Percentiles rank a stretch among this genome's conserved stretches.
Conservation (phyloP, 2,113 vertebrate species). For the Zosterops hypoxanthus region DNA sequence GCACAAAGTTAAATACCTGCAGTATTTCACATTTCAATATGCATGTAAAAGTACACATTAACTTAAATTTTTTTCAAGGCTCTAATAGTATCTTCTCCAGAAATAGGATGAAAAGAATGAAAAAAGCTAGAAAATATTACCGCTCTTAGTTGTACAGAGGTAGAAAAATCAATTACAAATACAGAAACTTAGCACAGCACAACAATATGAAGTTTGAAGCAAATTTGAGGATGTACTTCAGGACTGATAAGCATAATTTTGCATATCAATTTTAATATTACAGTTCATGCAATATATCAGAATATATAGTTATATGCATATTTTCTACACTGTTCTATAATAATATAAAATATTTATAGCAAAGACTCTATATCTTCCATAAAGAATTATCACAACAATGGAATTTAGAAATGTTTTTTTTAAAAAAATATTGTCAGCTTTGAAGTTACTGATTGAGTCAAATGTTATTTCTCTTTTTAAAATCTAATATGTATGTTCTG, state of each 20-base stretch:
- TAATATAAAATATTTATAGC: background rate
- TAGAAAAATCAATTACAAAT: background rate
- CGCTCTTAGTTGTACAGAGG: background rate
- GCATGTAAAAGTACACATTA: background rate
- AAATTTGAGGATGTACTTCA: background rate
- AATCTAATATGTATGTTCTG: conserved; percentile 29
- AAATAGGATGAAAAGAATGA: background rate
- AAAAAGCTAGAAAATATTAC: background rate
- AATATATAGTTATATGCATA: background rate
- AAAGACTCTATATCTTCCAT: background rate
- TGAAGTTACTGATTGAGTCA: conserved; percentile 19
- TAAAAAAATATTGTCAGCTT: background rate
- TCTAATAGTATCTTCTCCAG: background rate
- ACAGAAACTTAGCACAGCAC: background rate
- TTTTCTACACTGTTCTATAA: background rate
- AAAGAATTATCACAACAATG: background rate
- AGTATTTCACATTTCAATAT: background rate
- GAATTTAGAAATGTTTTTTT: background rate
- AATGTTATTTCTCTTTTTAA: conserved; percentile 16
- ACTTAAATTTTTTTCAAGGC: background rate
- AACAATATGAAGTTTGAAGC: background rate
- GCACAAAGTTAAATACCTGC: background rate
- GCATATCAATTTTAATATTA: background rate
- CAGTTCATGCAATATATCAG: background rate
- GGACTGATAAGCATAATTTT: background rate